Evolutionary conservation across 2,113 vertebrate genomes (phyloP).

Genomic region (Dromaius novaehollandiae): DNA sequence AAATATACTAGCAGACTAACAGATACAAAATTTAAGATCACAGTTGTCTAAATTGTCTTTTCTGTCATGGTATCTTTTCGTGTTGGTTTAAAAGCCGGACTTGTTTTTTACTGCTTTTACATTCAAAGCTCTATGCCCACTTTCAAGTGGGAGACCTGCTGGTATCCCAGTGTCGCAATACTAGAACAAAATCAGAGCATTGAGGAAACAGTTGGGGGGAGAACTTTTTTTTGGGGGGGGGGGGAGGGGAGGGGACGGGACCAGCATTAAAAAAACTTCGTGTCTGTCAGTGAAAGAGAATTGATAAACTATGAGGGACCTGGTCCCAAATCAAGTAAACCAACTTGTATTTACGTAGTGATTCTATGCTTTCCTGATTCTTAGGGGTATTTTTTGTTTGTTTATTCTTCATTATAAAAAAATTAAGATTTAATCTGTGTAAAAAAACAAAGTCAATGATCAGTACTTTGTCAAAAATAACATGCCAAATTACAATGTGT

Average conservation of each 20-base stretch:
- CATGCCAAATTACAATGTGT: neutral
- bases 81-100: neutral
- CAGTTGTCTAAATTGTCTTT: neutral
- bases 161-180: neutral
- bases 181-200: neutral
- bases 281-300: neutral
- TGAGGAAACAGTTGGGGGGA: neutral
- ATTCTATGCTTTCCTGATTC: neutral
- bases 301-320: neutral
- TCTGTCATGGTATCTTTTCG: neutral
- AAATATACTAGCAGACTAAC: neutral
- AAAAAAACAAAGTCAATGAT: neutral
- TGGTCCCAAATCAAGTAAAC: neutral
- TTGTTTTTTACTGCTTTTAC: neutral
- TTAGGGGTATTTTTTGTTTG: neutral
- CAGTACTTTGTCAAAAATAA: neutral
- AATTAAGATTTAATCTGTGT: too few relatives aligned
- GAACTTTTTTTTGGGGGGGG: too few relatives aligned
- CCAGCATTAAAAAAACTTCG: neutral
- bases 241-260: neutral
- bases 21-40: neutral
- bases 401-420: too few relatives aligned
- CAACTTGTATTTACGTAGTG: neutral
- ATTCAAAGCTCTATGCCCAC: neutral
- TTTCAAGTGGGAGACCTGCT: neutral